Percentiles rank a stretch among this genome's conserved stretches.
Evolutionary conservation across 1,140 invertebrate species (phyloP).

Genomic region (Penaeus chinensis): DNA sequence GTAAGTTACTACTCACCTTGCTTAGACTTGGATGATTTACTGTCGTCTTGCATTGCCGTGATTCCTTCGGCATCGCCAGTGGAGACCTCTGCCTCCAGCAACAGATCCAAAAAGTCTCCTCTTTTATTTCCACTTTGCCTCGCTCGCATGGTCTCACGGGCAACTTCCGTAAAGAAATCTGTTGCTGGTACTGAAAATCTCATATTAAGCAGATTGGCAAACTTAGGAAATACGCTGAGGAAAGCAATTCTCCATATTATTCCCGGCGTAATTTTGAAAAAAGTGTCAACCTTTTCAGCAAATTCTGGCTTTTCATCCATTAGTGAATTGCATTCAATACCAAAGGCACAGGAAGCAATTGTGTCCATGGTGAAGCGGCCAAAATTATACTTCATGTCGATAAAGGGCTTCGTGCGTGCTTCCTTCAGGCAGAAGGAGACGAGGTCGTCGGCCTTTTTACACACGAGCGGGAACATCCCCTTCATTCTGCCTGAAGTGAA

Average conservation of each 20-base stretch:
- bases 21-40: neutral
- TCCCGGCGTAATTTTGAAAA: conserved; percentile 12
- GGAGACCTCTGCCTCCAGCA: conserved; percentile 66
- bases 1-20: neutral
- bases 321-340: conserved; percentile 66
- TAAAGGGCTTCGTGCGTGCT: conserved; percentile 28
- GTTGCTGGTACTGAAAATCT: neutral
- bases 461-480: conserved; percentile 22
- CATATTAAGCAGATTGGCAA: conserved; percentile 22
- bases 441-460: conserved; percentile 5
- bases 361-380: conserved; percentile 70
- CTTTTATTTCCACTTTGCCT: conserved; percentile 33
- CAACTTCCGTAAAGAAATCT: conserved; percentile 47
- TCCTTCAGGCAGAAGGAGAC: conserved; percentile 16
- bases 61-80: neutral
- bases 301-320: conserved; percentile 61
- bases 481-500: conserved; percentile 62
- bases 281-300: conserved; percentile 28
- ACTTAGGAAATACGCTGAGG: neutral
- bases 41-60: neutral
- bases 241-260: conserved; percentile 36
- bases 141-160: conserved; percentile 17
- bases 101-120: conserved; percentile 69
- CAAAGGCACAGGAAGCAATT: conserved; percentile 70
- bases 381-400: conserved; percentile 63